A percentile compares a stretch with the other conserved stretches of the same genome.
Conservation (phyloP, 2,797 vertebrate species). For the Numenius phaeopus region DNA sequence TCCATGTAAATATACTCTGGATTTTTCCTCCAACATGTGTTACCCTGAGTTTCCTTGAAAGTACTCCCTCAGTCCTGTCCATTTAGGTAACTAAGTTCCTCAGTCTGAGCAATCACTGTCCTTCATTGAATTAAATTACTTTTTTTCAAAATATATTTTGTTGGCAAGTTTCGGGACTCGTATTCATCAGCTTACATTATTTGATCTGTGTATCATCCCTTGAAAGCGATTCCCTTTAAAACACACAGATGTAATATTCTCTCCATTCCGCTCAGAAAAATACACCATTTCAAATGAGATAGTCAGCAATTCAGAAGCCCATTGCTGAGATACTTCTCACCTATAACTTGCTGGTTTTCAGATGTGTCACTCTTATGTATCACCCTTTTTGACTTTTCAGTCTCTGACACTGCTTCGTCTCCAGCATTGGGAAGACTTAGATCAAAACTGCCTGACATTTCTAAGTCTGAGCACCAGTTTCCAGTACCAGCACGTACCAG, state of each 20-base stretch:
- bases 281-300: background rate
- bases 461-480: background rate
- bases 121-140: background rate
- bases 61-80: background rate
- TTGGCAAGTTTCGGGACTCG: background rate
- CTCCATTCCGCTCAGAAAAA: background rate
- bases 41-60: background rate
- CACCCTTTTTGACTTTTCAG: background rate
- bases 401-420: background rate
- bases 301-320: background rate
- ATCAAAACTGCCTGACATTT: background rate
- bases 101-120: background rate
- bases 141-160: background rate
- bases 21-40: background rate
- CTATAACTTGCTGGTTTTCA: background rate
- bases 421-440: background rate
- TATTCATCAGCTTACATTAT: background rate
- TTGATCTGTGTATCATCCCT: background rate
- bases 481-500: no score
- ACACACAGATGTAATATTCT: background rate
- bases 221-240: background rate
- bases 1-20: background rate
- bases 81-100: background rate
- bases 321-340: background rate
- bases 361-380: background rate